Percentiles rank a stretch among this genome's conserved stretches.
Conservation (phyloP, 2,797 vertebrate genomes). For the Gallirallus australis region DNA sequence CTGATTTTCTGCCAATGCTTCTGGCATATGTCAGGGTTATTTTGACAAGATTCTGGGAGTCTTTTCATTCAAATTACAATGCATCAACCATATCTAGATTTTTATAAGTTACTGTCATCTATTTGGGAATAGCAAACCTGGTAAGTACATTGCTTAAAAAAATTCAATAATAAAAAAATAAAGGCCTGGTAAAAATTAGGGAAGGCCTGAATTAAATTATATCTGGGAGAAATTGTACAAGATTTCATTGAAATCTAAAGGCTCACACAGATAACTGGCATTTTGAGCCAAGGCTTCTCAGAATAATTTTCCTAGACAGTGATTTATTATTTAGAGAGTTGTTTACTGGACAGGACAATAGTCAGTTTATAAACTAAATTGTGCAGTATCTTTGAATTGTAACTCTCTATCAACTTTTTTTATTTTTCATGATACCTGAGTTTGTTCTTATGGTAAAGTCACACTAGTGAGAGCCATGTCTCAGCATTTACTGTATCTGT, state of each 20-base stretch:
- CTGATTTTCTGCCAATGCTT: background rate
- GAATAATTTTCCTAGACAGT: background rate
- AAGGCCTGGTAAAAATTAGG: background rate
- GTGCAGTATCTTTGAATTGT: background rate
- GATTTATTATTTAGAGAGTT: background rate
- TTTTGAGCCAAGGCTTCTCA: background rate
- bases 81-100: background rate
- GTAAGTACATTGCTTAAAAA: background rate
- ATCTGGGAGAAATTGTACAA: background rate
- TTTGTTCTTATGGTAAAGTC: background rate
- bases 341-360: background rate
- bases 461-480: background rate
- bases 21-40: background rate
- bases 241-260: background rate
- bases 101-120: background rate
- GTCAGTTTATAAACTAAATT: background rate
- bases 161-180: background rate
- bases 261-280: background rate
- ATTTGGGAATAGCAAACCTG: background rate
- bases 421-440: background rate
- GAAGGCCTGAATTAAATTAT: background rate
- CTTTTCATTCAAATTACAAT: background rate
- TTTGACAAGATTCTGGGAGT: background rate
- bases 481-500: background rate
- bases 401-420: background rate